Base-by-base conservation (phyloP, 2,888 invertebrate species). In the Rhimphoctona megacephalus region DNA sequence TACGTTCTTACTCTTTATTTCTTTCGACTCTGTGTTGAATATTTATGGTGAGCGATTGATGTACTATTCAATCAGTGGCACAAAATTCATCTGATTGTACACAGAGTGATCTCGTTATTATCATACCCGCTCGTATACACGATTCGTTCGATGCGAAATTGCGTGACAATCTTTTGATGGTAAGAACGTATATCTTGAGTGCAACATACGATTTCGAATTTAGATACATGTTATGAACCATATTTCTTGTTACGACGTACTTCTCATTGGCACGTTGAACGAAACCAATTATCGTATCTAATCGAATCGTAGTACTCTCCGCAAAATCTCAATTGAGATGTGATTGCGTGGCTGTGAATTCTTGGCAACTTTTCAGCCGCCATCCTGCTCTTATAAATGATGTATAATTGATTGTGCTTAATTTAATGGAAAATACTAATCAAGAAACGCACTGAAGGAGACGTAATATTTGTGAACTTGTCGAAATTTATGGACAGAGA, bases 381-480 rank as follows among this genome's bases (percentile, higher is more conserved):
- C 46, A 25, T 81, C 43, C 33, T 39, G 9, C 30, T 46, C 33
- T 30, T 19, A 66, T 83, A 80, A 83, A 30, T 39, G 54, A 64
- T 19, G 22, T 22, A 79, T 61, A 57, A 83, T 66, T 57, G 66
- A 66, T 52, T 36, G 9, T 14, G 79, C 69, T 54, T 39, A 86
- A 83, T 39, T 36, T 22, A 17, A 22, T 61, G 77, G 57, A 83
- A 86, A 73, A 76, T 76, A 80, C 33, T 77, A 80, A 64, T 86
- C 36, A 49, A 54, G 36, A 49, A 64, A 43, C 72, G 30, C 80
- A 33, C 43, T 66, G 69, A 43, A 11, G 36, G 14, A 30, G 36
- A 80, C 69, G 14, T 69, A 76, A 74, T 64, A 69, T n/a, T 33
- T 61, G 30, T 5, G 49, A 43, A 69, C n/a, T 76, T 67, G 11